Conservation (phyloP, 2,113 vertebrate species). For the Gobio gobio region DNA sequence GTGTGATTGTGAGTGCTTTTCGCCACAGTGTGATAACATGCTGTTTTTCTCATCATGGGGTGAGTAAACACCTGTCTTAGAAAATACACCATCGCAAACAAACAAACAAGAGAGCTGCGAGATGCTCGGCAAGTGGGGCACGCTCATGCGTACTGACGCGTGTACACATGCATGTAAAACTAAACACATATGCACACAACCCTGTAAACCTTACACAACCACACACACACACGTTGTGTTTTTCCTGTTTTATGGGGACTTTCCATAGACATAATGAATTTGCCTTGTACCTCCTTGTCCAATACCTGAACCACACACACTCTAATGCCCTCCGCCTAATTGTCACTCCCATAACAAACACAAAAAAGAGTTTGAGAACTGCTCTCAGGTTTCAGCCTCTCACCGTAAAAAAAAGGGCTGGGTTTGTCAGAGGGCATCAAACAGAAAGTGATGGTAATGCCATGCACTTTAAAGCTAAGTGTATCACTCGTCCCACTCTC, state of each 20-base stretch:
- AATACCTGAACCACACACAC: no score
- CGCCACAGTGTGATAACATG: slow-evolving; percentile 37
- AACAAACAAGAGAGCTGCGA: slow-evolving; percentile 28
- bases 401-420: slow-evolving; percentile 16
- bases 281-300: no score
- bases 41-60: slow-evolving; percentile 45
- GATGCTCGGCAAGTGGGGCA: slow-evolving; percentile 19
- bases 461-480: slow-evolving; percentile 66
- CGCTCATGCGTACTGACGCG: not conserved
- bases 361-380: slow-evolving; percentile 31
- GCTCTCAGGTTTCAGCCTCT: slow-evolving; percentile 46
- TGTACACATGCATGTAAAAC: slow-evolving; percentile 28
- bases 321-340: slow-evolving; percentile 2
- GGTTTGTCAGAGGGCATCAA: slow-evolving; percentile 47
- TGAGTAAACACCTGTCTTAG: slow-evolving; percentile 52
- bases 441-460: slow-evolving; percentile 65
- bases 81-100: slow-evolving; percentile 46
- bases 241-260: no score
- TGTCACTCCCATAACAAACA: slow-evolving; percentile 34
- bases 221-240: not conserved
- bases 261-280: no score
- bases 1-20: slow-evolving; percentile 17
- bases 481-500: slow-evolving; percentile 59
- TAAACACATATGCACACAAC: slow-evolving; percentile 17
- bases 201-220: slow-evolving; percentile 15